These are phyloP conservation scores for Melanerpes aurifrons DNA, from an alignment of 2,113 vertebrate species.

Conservation along the genomic window DNA sequence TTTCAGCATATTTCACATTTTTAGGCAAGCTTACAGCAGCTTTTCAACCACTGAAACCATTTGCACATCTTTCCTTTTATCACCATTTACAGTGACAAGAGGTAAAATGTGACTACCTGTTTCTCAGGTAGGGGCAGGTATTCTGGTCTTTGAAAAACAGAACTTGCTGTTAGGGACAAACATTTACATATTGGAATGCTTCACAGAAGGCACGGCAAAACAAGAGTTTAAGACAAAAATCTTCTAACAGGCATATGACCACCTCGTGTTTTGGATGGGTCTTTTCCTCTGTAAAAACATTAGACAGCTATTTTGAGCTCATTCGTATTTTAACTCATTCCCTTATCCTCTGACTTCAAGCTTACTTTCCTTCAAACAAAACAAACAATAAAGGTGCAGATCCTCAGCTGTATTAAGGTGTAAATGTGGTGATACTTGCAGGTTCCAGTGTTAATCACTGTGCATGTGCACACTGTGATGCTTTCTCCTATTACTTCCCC, in stretches of 20 bases:
- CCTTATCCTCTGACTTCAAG: not conserved
- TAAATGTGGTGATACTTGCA: not conserved
- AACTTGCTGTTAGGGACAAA: not conserved
- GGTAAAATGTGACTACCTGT: not conserved
- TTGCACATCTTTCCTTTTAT: not conserved
- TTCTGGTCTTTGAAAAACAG: not conserved
- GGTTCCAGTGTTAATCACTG: not conserved
- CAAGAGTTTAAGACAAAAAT: not conserved
- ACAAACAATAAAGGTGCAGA: not conserved
- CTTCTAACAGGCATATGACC: not conserved
- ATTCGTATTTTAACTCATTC: accelerated
- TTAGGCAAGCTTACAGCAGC: slow-evolving; percentile 36
- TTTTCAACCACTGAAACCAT: not conserved
- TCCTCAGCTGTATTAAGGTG: not conserved
- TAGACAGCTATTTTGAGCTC: not conserved
- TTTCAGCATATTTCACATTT: slow-evolving; percentile 63
- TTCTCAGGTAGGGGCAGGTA: not conserved
- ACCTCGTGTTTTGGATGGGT: not conserved
- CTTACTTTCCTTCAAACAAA: not conserved
- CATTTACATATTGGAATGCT: not conserved
- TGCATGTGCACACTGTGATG: not conserved
- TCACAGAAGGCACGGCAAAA: not conserved
- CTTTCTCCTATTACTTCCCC: not conserved
- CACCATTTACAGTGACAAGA: not conserved
- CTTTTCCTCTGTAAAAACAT: not conserved